Base-by-base conservation (phyloP, 2,797 vertebrate species). In the Aphelocoma californica region DNA sequence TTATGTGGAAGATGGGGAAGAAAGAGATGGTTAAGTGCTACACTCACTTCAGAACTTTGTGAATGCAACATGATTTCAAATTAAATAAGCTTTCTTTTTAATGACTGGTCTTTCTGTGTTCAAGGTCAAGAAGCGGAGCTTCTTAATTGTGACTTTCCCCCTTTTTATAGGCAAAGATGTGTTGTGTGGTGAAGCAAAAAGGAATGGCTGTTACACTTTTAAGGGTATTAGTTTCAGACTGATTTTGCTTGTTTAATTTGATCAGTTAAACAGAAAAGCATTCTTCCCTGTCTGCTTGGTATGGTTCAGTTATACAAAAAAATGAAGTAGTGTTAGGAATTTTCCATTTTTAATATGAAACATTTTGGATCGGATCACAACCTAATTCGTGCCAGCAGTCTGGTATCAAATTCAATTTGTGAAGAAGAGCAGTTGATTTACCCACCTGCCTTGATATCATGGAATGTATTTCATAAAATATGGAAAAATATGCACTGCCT, bases 391-490 rank as follows among this genome's bases (percentile, higher is more conserved):
- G 86, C 71, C 64, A 93, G 83, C 58, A 14, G 5, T 90, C 87
- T 93, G 66, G 71, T 90, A 84, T 92, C 53, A 77, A 65, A 96
- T 95, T 94, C 73, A 74, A 18, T 88, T 95, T 90, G 62, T 72
- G 73, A 79, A 56, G 81, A 66, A 89, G 69, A 75, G 75, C n/a
- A 78, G 71, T 84, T 90, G 58, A 88, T 93, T 96, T 95, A 81
- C 34, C 79, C 58, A 86, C 80, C 79, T 92, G 69, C 82, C 53
- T 90, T 93, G 73, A 90, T 81, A 66, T 70, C 36, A 36, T 73
- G 57, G 70, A 90, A 79, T 77, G 29, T 60, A 73, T 94, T 90
- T 93, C 19, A 57, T 91, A 88, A 92, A 93, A 88, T 95, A 92
- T 86, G 66, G 91, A 93, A 95, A 91, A 94, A 81, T 91, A 88